Base-by-base conservation (phyloP, 1,140 invertebrate genomes). In the Drosophila triauraria region DNA sequence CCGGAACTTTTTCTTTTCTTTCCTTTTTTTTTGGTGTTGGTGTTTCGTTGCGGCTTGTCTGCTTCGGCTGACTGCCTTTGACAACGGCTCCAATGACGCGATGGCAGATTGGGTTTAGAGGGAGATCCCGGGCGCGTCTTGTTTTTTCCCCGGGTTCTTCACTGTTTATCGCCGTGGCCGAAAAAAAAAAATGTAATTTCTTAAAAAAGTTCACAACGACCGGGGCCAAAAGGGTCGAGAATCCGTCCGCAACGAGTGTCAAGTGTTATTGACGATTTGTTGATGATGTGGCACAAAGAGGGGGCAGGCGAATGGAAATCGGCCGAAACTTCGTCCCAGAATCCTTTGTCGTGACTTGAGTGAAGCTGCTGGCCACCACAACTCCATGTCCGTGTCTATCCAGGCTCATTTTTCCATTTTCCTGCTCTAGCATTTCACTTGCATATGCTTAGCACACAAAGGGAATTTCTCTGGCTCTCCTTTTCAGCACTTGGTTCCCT, bases 191-290 rank as follows among this genome's bases (percentile, higher is more conserved):
- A 35, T 10, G 85, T 88, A 88, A 88, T 88, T 88, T 90, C 81
- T 81, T 84, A 76, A 84, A 84, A 84, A 78, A 83, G 76, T 72
- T 84, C 46, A 72, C 53, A 63, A 62, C 56, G 53, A 59, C 50
- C 54, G 53, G 59, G 63, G 40, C 51, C 67, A 64, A 70, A 78
- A 75, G 54, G 68, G 80, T 71, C 67, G 67, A 75, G 50, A 13
- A 61, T 58, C 84, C 67, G 57, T 62, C 84, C 67, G 57, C 65
- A 80, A 61, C 68, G 72, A 75, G 85, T 88, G 84, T 90, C 84
- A 90, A 88, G 81, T 88, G 85, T 85, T 90, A 88, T 88, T 85
- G 85, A 88, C 85, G 85, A 88, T 90, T 88, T 90, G 85, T 90
- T 88, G 84, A 88, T 88, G 85, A 84, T 84, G 74, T 84, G 72